phyloP scores from a whole-genome alignment of 1,140 invertebrate species.

The Lordiphosa collinella region DNA sequence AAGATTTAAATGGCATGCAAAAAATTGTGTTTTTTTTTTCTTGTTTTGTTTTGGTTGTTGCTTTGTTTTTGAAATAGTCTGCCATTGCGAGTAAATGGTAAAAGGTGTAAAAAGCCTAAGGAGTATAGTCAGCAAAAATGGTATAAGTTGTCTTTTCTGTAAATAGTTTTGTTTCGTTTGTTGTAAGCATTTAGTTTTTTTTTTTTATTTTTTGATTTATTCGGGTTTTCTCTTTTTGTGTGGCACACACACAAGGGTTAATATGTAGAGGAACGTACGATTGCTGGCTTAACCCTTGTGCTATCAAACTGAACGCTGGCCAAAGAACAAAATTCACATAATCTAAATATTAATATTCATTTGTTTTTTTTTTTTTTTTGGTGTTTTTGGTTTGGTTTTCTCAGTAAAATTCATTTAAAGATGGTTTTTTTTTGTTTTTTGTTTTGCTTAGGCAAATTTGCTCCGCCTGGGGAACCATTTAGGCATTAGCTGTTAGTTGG shows the following conservation, averaged over 20 bases:
- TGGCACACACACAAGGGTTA: slow-evolving; percentile 32
- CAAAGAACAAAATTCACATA: background rate
- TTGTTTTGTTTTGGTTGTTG: slow-evolving; percentile 10
- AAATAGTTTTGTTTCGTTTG: slow-evolving; percentile 44
- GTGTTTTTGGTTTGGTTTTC: background rate
- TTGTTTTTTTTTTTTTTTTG: slow-evolving; percentile 20
- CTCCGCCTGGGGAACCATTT: too few relatives aligned
- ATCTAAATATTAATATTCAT: slow-evolving; percentile 7
- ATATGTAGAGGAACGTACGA: slow-evolving; percentile 32
- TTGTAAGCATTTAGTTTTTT: background rate
- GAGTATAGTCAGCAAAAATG: slow-evolving; percentile 76
- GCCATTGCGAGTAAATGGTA: slow-evolving; percentile 69
- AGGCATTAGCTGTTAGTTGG: too few relatives aligned
- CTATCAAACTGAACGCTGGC: slow-evolving; percentile 2
- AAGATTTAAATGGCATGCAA: slow-evolving; percentile 1
- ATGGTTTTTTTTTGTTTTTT: too few relatives aligned
- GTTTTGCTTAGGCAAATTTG: too few relatives aligned
- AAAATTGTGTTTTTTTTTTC: background rate
- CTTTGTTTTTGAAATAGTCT: slow-evolving; percentile 42
- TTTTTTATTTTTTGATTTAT: background rate
- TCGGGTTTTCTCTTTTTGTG: slow-evolving; percentile 14
- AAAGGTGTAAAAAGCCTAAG: slow-evolving; percentile 77
- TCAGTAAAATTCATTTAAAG: too few relatives aligned
- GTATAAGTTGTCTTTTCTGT: slow-evolving; percentile 56
- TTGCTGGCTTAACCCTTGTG: slow-evolving; percentile 49